These are phyloP conservation scores for Sycon ciliatum DNA, from an alignment of 37 sponge, comb jelly and placozoan species.

Conservation along the genomic window DNA sequence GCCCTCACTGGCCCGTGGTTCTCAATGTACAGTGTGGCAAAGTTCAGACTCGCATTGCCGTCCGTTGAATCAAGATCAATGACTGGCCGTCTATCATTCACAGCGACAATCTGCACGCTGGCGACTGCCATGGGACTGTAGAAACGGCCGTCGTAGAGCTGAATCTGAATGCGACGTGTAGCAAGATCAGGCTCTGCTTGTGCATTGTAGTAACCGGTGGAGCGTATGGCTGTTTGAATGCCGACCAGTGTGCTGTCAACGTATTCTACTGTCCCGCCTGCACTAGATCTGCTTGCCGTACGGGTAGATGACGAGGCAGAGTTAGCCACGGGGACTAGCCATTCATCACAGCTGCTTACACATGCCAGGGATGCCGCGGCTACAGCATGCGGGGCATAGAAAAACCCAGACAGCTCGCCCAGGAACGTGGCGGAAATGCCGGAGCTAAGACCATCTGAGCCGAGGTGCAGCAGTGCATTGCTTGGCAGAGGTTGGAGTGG, in stretches of 20 bases:
- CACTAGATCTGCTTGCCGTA: not conserved
- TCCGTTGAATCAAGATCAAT: slow-evolving; percentile 31
- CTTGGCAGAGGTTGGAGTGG: no score
- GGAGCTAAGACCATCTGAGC: no score
- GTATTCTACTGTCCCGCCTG: no score
- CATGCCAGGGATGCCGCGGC: no score
- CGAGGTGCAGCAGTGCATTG: no score
- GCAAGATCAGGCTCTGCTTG: not conserved
- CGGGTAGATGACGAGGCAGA: no score
- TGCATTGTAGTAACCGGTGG: not conserved
- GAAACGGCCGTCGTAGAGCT: not conserved
- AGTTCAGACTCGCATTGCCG: slow-evolving; percentile 11
- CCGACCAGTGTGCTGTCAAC: not conserved
- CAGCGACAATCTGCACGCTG: not conserved
- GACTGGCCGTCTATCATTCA: slow-evolving; percentile 41
- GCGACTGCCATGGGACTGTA: not conserved
- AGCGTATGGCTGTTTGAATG: not conserved
- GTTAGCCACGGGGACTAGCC: no score
- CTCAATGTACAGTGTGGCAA: slow-evolving; percentile 15
- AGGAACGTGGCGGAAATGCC: no score
- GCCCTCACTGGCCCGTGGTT: slow-evolving; percentile 1
- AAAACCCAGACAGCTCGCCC: no score
- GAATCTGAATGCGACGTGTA: not conserved
- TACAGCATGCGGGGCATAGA: no score
- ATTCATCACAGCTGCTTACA: slow-evolving; percentile 10